Percentiles rank a stretch among this genome's conserved stretches.
These are phyloP conservation scores for Adelognathus sp. DNA, from an alignment of 2,888 invertebrate species.

Conservation along the genomic window DNA sequence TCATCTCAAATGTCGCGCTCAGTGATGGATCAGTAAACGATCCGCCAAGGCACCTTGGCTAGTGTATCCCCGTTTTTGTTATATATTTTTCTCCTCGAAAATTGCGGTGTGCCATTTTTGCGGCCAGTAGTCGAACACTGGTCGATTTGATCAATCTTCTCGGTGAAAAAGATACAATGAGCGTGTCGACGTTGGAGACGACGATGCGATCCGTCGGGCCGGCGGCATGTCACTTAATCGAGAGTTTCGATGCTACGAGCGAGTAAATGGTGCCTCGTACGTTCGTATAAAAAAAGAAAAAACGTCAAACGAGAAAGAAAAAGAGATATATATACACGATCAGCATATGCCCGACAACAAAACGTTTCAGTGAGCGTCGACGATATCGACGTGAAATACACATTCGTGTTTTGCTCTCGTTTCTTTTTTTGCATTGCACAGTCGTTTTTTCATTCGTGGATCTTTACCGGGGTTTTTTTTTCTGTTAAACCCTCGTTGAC, in stretches of 20 bases:
- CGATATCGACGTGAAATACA: neutral
- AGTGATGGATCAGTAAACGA: conserved; percentile 59
- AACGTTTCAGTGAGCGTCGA: conserved; percentile 21
- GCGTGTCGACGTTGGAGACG: conserved; percentile 15
- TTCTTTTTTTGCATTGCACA: neutral
- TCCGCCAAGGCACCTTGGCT: conserved; percentile 25
- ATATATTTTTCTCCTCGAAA: conserved; percentile 11
- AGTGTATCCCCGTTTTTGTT: conserved; percentile 35
- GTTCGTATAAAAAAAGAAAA: neutral
- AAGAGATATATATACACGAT: conserved; percentile 25
- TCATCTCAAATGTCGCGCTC: conserved; percentile 24
- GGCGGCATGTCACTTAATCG: conserved; percentile 23
- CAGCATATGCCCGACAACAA: conserved; percentile 45
- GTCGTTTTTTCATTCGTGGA: conserved; percentile 6
- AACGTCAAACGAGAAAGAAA: conserved; percentile 3
- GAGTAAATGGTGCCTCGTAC: conserved; percentile 19
- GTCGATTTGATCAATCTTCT: conserved; percentile 13
- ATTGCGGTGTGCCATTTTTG: conserved; percentile 6
- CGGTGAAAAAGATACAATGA: conserved; percentile 8
- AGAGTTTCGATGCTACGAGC: neutral
- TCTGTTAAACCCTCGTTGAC: neutral
- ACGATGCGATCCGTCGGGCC: neutral
- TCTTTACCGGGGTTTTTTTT: conserved; percentile 27
- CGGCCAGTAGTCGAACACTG: conserved; percentile 3
- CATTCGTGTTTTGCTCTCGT: neutral